Conservation (phyloP, 2,888 invertebrate species). For the Alloplasta piceator region DNA sequence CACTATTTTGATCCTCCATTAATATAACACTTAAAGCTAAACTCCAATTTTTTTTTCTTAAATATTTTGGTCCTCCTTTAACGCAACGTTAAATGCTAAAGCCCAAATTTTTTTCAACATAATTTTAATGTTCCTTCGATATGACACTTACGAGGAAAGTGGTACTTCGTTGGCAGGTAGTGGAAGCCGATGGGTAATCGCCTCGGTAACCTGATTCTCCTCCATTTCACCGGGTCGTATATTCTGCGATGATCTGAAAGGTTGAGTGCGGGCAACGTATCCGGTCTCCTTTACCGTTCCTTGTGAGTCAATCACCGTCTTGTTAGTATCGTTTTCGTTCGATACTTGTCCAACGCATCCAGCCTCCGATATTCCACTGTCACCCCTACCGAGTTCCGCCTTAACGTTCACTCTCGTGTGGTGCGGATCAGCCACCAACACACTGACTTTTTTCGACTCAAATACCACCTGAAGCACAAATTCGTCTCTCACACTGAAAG, state of each 20-base stretch:
- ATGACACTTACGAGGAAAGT: constrained; percentile 77
- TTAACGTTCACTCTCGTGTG: constrained; percentile 87
- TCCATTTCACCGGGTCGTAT: constrained; percentile 71
- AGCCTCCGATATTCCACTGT: constrained; percentile 65
- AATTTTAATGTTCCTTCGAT: no score
- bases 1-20: no score
- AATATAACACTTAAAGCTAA: no score
- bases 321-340: constrained; percentile 24
- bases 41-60: no score
- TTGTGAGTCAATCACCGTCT: constrained; percentile 68
- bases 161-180: constrained; percentile 74
- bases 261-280: constrained; percentile 74
- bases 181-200: constrained; percentile 61
- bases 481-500: background rate
- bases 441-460: constrained; percentile 88
- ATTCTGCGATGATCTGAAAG: constrained; percentile 68
- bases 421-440: constrained; percentile 87
- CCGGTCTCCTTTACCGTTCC: constrained; percentile 67
- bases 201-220: constrained; percentile 66
- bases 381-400: constrained; percentile 73
- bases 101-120: no score
- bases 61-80: no score
- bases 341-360: constrained; percentile 20
- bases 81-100: no score
- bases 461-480: constrained; percentile 86